Conservation (phyloP, 2,113 vertebrate genomes). For the Leptodactylus fuscus region DNA sequence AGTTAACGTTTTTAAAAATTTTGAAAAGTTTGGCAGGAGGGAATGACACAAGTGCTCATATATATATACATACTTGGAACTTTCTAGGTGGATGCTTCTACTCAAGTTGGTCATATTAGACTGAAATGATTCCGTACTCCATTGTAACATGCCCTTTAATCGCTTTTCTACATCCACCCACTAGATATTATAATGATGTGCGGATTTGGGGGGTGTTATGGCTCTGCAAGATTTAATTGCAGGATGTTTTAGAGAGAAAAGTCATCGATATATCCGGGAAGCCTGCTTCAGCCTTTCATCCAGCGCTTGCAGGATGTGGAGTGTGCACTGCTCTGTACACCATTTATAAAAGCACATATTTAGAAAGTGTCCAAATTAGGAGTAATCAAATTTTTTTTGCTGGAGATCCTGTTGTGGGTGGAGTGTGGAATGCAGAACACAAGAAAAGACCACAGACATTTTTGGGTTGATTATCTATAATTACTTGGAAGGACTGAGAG, state of each 20-base stretch:
- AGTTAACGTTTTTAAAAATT: no score
- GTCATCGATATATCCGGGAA: conserved; percentile 36
- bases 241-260: not conserved
- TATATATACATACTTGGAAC: no score
- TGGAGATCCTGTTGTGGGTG: conserved; percentile 71
- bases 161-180: not conserved
- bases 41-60: no score
- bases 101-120: not conserved
- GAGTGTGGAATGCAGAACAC: conserved; percentile 75
- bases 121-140: not conserved
- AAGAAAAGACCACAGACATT: conserved; percentile 71
- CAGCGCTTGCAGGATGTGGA: conserved; percentile 29
- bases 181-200: not conserved
- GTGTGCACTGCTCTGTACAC: not conserved
- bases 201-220: not conserved
- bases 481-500: conserved; percentile 76
- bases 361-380: conserved; percentile 65
- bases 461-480: conserved; percentile 83
- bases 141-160: not conserved
- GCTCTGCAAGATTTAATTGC: conserved; percentile 38
- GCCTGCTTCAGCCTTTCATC: conserved; percentile 21
- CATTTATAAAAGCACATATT: conserved; percentile 64
- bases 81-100: no score
- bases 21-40: no score
- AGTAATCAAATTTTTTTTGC: conserved; percentile 51